Evolutionary conservation across 2,113 vertebrate genomes (phyloP).

Genomic region (Gymnogyps californianus): DNA sequence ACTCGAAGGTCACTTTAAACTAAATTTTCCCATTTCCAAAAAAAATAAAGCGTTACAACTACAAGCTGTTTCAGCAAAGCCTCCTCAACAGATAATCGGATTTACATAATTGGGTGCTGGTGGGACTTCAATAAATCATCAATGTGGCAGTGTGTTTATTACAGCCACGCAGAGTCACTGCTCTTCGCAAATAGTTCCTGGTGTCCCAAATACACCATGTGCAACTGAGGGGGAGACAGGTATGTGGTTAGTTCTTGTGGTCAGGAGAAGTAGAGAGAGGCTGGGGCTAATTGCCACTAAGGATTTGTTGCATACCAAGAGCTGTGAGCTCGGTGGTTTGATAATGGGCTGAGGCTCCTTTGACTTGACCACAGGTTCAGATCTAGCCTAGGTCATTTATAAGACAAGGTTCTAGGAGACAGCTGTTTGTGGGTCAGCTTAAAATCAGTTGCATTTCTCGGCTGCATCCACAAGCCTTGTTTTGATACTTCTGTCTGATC

Average conservation of each 20-base stretch:
- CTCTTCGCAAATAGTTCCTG: slow-evolving; percentile 13
- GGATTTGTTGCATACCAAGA: neutral
- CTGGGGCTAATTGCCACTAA: neutral
- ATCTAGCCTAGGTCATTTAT: neutral
- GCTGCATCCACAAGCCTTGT: neutral
- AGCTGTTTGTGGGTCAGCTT: neutral
- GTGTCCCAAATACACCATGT: neutral
- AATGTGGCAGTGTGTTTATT: slow-evolving; percentile 50
- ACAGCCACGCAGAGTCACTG: slow-evolving; percentile 41
- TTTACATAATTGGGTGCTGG: slow-evolving; percentile 76
- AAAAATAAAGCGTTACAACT: slow-evolving; percentile 66
- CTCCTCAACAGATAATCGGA: slow-evolving; percentile 76
- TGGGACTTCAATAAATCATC: slow-evolving; percentile 72
- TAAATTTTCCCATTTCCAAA: slow-evolving; percentile 46
- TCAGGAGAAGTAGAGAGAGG: neutral
- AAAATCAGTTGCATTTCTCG: neutral
- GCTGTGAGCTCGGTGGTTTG: neutral
- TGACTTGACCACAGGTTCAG: neutral
- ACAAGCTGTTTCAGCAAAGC: slow-evolving; percentile 74
- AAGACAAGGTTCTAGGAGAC: neutral
- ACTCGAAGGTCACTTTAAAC: slow-evolving; percentile 39
- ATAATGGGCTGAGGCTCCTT: neutral
- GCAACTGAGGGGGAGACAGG: neutral
- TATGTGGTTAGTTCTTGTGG: accelerated
- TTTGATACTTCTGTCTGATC: neutral